These are phyloP conservation scores for Acleris cristana DNA, from an alignment of 2,888 invertebrate genomes.

Conservation along the genomic window DNA sequence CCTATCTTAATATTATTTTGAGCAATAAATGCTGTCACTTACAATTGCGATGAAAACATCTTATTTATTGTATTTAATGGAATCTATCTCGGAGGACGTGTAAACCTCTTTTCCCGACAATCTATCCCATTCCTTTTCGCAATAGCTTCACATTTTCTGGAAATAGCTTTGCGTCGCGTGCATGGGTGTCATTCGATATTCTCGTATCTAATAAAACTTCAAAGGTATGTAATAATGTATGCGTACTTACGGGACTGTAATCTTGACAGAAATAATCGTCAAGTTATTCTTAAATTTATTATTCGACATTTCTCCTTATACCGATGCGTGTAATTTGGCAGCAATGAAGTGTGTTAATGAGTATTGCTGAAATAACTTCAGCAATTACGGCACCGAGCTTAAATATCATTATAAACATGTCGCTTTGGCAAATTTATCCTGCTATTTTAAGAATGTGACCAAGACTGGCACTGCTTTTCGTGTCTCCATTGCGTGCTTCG, in stretches of 20 bases:
- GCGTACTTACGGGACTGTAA: background rate
- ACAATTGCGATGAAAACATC: conserved; percentile 2
- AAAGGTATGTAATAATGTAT: background rate
- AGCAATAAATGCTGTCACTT: too few relatives aligned
- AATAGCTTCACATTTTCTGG: conserved; percentile 8
- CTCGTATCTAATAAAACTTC: conserved; percentile 7
- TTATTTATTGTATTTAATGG: conserved; percentile 9
- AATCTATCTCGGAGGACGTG: conserved; percentile 8
- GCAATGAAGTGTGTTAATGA: conserved; percentile 31
- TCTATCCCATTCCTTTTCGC: conserved; percentile 5
- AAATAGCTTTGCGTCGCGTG: conserved; percentile 10
- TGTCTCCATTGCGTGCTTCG: conserved; percentile 40
- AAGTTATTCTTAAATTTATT: background rate
- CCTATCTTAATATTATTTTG: too few relatives aligned
- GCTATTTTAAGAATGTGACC: conserved; percentile 61
- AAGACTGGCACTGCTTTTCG: conserved; percentile 45
- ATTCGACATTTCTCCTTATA: background rate
- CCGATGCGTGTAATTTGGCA: conserved; percentile 24
- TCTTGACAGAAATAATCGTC: background rate
- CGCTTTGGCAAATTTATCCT: conserved; percentile 41
- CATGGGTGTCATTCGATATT: conserved; percentile 7
- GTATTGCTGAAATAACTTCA: conserved; percentile 32
- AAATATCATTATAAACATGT: conserved; percentile 21
- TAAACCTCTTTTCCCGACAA: conserved; percentile 4
- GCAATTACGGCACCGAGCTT: conserved; percentile 24